These are phyloP conservation scores for Ferrisia virgata DNA, from an alignment of 2,888 invertebrate genomes.

Conservation along the genomic window DNA sequence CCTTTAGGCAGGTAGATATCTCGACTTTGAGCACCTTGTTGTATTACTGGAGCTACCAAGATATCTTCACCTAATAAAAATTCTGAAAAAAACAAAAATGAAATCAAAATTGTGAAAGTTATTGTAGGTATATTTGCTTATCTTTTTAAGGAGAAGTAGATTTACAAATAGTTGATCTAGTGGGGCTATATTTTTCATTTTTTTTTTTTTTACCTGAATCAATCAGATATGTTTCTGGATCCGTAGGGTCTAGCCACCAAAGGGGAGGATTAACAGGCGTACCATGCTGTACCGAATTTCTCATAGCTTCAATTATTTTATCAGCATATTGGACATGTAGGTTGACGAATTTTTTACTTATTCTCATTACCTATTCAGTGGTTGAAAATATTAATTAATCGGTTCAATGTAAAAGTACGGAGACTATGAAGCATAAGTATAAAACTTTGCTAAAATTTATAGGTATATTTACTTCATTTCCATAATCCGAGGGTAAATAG, in stretches of 20 bases:
- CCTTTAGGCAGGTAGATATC: slow-evolving; percentile 75
- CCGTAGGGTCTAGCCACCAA: slow-evolving; percentile 78
- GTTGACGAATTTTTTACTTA: slow-evolving; percentile 64
- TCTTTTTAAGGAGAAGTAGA: too few species aligned
- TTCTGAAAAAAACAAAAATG: slow-evolving; percentile 66
- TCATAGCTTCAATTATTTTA: slow-evolving; percentile 63
- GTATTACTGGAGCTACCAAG: slow-evolving; percentile 73
- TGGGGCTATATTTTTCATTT: background rate
- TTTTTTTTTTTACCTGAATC: background rate
- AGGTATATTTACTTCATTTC: slow-evolving; percentile 55
- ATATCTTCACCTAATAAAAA: slow-evolving; percentile 74
- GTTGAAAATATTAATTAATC: too few species aligned
- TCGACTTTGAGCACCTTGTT: slow-evolving; percentile 61
- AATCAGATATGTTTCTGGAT: slow-evolving; percentile 53
- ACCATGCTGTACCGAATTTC: slow-evolving; percentile 61
- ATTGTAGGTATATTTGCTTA: too few species aligned
- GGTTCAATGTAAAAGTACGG: slow-evolving; percentile 20
- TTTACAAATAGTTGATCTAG: too few species aligned
- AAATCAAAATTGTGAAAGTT: too few species aligned
- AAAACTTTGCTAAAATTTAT: background rate
- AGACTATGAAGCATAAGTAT: background rate
- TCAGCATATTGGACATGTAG: slow-evolving; percentile 63
- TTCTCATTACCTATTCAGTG: slow-evolving; percentile 59
- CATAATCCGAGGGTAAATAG: slow-evolving; percentile 75
- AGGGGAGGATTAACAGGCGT: slow-evolving; percentile 75